Percentiles rank a stretch among this genome's conserved stretches.
Evolutionary conservation across 2,888 invertebrate genomes (phyloP).

Genomic region (Actias luna): DNA sequence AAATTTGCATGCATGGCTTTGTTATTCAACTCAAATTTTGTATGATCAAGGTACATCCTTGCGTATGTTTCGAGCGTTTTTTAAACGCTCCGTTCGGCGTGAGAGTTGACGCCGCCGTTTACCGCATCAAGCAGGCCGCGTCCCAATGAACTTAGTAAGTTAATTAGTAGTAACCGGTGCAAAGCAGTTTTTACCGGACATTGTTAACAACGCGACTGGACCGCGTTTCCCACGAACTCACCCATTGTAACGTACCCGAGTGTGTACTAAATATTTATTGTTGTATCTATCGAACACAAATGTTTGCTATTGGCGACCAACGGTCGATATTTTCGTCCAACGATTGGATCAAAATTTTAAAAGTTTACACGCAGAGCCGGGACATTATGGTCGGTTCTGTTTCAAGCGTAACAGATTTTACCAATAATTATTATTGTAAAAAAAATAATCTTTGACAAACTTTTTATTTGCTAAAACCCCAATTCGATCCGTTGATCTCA

Average conservation of each 20-base stretch:
- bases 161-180: slow-evolving; percentile 42
- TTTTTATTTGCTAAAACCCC: no score
- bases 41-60: background rate
- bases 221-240: slow-evolving; percentile 53
- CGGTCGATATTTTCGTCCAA: background rate
- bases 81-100: slow-evolving; percentile 18
- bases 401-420: no score
- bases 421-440: no score
- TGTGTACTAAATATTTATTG: background rate
- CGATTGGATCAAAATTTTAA: background rate
- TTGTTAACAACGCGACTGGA: slow-evolving; percentile 41
- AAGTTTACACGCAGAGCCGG: no score
- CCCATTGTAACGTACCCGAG: slow-evolving; percentile 3
- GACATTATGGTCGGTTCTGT: no score
- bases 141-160: slow-evolving; percentile 17
- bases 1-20: no score
- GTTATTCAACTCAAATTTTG: no score
- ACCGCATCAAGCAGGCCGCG: background rate
- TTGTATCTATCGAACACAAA: background rate
- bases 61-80: slow-evolving; percentile 15
- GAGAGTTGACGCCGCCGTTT: background rate
- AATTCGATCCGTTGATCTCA: no score
- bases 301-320: background rate
- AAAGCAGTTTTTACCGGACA: slow-evolving; percentile 49
- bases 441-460: no score